Evolutionary conservation across 1,140 invertebrate genomes (phyloP).

Genomic region (Tenebrio molitor): DNA sequence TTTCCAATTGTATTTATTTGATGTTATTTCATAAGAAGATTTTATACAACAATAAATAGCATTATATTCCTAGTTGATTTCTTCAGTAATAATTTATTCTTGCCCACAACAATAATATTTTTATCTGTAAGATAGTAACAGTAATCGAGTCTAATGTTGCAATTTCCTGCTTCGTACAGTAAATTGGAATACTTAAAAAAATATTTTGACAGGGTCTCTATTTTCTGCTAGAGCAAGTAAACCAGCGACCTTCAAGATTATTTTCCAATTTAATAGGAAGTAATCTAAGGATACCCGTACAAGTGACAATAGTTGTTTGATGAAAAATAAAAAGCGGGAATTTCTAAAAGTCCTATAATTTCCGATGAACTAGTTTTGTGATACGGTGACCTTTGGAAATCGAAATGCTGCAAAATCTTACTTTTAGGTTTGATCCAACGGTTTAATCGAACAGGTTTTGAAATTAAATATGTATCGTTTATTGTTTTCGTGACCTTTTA

Average conservation of each 20-base stretch:
- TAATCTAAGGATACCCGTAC: too few relatives aligned
- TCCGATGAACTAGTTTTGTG: neutral
- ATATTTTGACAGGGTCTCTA: neutral
- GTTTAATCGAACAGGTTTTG: constrained; percentile 11
- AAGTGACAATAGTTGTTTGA: too few relatives aligned
- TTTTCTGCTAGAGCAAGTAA: neutral
- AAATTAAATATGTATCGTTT: constrained; percentile 33
- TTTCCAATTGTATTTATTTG: constrained; percentile 8
- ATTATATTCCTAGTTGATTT: constrained; percentile 8
- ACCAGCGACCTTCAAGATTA: too few relatives aligned
- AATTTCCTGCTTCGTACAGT: constrained; percentile 1
- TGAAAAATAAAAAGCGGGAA: too few relatives aligned
- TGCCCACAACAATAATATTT: constrained; percentile 10
- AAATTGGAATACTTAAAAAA: neutral
- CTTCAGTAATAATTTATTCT: constrained; percentile 15
- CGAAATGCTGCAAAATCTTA: too few relatives aligned
- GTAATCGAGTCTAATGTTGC: constrained; percentile 18
- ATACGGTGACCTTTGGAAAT: neutral
- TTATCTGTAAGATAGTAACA: constrained; percentile 1
- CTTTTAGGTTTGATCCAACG: constrained; percentile 17
- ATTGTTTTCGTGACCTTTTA: constrained; percentile 32
- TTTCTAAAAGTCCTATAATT: too few relatives aligned
- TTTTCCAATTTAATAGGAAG: too few relatives aligned
- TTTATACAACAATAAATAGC: constrained; percentile 4
- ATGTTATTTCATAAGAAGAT: neutral